Evolutionary conservation across 2,888 invertebrate genomes (phyloP).

Genomic region (Eristalinus aeneus): DNA sequence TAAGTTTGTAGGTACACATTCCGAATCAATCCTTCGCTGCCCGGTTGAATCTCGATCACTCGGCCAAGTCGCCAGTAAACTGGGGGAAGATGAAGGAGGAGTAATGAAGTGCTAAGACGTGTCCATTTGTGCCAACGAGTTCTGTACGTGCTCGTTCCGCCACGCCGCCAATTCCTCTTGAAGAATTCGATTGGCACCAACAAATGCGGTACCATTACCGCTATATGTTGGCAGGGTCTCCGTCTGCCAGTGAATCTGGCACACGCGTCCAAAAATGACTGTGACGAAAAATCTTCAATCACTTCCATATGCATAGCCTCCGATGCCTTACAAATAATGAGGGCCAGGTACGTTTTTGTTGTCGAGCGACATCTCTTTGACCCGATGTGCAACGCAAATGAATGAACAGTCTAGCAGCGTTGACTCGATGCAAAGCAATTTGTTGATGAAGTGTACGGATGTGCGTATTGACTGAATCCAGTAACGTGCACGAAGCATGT

Average conservation of each 20-base stretch:
- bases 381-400: too few species aligned
- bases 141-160: constrained; percentile 6
- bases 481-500: too few species aligned
- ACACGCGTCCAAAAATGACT: not conserved
- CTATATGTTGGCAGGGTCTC: not conserved
- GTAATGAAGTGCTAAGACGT: constrained; percentile 31
- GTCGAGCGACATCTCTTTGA: too few species aligned
- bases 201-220: constrained; percentile 8
- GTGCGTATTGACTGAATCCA: too few species aligned
- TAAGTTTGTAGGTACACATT: too few species aligned
- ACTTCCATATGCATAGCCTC: too few species aligned
- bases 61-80: constrained; percentile 72
- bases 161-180: constrained; percentile 6
- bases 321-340: too few species aligned
- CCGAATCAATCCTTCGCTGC: constrained; percentile 72
- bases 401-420: too few species aligned
- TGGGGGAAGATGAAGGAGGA: constrained; percentile 60
- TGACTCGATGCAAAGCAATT: too few species aligned
- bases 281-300: too few species aligned
- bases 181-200: not conserved
- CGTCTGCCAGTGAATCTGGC: constrained; percentile 4
- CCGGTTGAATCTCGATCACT: constrained; percentile 68
- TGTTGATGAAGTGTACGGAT: too few species aligned
- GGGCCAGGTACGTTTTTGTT: too few species aligned
- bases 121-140: constrained; percentile 15